Evolutionary conservation across 2,797 vertebrate genomes (phyloP), one percentile per base, ranked within the genome.

Genomic region (Microctenopoma lineatum): DNA sequence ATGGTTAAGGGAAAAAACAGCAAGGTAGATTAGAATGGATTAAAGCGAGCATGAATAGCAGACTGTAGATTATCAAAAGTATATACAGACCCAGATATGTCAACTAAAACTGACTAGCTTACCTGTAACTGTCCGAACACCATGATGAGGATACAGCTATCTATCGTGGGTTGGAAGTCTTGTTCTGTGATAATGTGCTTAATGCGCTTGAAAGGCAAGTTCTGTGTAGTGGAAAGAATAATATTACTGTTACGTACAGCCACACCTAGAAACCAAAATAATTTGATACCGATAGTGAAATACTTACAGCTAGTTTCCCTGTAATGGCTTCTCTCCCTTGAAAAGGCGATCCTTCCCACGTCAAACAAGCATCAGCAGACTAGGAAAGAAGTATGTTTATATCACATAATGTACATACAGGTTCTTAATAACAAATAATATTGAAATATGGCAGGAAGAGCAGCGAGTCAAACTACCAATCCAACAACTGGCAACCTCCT

Each of bases 71-170:
- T 1, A 41, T 32, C 29, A 32, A 32, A 32, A 6, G 29, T 32
- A 32, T 0, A 15, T 16, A 12, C 38, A 50, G 9, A 48, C 1
- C 3, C 5, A 39, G 1, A 1, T 18, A 7, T 14, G 6, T 44
- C 0, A 42, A 48, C 1, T 29, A 38, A 59, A 48, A 36, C 13
- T 10, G 7, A 26, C 4, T 1, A 73, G 27, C 81, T 90, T 79
- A 94, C 94, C 92, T 94, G 89, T 68, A 95, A 73, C 77, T 94
- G 93, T 59, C 92, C 94, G 72, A 94, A 93, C 48, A 94, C 91
- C 93, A 91, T 93, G 81, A 91, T 93, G 73, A 93, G 85, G 69
- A 94, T 90, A 66, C 92, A 93, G 66, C 86, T 91, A 65, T 93
- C 92, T 58, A 92, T 68, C 14, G 93, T 92, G 6, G 93, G 94